phyloP scores from a whole-genome alignment of 1,140 invertebrate genomes.

The Papilio machaon region DNA sequence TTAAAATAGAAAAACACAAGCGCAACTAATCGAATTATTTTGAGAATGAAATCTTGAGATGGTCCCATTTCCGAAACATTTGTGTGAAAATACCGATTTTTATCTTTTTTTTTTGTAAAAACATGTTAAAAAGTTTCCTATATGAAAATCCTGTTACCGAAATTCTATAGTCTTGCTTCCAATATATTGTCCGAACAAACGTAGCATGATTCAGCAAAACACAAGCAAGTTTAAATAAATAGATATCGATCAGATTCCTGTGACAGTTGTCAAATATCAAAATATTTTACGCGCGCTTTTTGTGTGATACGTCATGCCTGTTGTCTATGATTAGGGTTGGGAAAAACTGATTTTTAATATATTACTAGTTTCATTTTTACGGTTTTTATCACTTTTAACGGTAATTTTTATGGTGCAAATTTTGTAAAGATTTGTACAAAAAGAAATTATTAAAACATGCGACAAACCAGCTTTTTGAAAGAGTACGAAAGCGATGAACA shows the following conservation, averaged over 20 bases:
- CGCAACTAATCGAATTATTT: too few relatives aligned
- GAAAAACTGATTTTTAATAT: background rate
- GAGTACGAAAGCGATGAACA: too few relatives aligned
- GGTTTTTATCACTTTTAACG: background rate
- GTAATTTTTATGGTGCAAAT: background rate
- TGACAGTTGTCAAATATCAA: slow-evolving; percentile 80
- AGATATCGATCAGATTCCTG: slow-evolving; percentile 69
- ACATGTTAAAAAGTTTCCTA: too few relatives aligned
- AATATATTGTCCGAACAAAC: slow-evolving; percentile 20
- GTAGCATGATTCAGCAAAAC: slow-evolving; percentile 33
- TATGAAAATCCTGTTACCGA: background rate
- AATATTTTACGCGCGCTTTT: slow-evolving; percentile 80
- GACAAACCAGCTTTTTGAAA: too few relatives aligned
- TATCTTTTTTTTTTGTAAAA: too few relatives aligned
- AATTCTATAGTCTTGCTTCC: background rate
- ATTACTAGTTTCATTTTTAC: background rate
- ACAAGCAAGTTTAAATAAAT: slow-evolving; percentile 62
- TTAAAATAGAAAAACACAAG: too few relatives aligned
- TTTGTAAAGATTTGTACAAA: too few relatives aligned
- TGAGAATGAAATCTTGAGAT: too few relatives aligned
- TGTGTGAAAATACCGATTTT: too few relatives aligned
- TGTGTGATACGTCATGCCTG: slow-evolving; percentile 52
- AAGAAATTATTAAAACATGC: too few relatives aligned
- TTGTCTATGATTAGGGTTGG: slow-evolving; percentile 67
- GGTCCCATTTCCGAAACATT: too few relatives aligned